phyloP scores from a whole-genome alignment of 2,888 invertebrate species.

The Bembecia ichneumoniformis region DNA sequence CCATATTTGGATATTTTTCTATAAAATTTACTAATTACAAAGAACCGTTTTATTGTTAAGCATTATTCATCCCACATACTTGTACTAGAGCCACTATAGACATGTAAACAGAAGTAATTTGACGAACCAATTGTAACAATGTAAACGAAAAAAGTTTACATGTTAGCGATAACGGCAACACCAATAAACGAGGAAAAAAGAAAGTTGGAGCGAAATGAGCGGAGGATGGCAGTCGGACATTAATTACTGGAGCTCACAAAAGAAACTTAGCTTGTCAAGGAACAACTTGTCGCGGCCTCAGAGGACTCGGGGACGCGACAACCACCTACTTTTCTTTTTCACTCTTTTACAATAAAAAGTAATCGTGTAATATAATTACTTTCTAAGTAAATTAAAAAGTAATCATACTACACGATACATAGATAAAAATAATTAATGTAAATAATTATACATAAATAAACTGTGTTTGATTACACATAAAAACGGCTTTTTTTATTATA shows the following conservation, averaged over 20 bases:
- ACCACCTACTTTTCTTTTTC: not conserved
- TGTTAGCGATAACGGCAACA: conserved; percentile 29
- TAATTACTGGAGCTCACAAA: conserved; percentile 47
- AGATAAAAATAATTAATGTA: too few relatives aligned
- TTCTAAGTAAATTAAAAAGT: too few relatives aligned
- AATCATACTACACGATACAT: too few relatives aligned
- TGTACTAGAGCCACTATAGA: not conserved
- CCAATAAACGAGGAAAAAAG: conserved; percentile 36
- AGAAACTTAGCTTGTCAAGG: conserved; percentile 35
- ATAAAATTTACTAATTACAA: too few relatives aligned
- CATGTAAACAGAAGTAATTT: not conserved
- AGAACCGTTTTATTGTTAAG: too few relatives aligned
- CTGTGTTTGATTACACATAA: too few relatives aligned
- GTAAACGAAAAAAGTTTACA: not conserved
- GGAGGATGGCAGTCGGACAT: conserved; percentile 35
- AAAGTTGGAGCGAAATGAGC: conserved; percentile 30
- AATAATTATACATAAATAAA: too few relatives aligned
- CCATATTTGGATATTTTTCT: too few relatives aligned
- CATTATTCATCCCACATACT: too few relatives aligned
- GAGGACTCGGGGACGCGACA: conserved; percentile 7
- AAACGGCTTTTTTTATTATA: too few relatives aligned
- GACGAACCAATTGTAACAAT: not conserved
- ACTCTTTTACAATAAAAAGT: not conserved
- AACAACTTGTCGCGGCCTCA: conserved; percentile 29
- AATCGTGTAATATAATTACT: too few relatives aligned